Conservation (phyloP, 2,888 invertebrate species). For the Cyclophora albipunctata region DNA sequence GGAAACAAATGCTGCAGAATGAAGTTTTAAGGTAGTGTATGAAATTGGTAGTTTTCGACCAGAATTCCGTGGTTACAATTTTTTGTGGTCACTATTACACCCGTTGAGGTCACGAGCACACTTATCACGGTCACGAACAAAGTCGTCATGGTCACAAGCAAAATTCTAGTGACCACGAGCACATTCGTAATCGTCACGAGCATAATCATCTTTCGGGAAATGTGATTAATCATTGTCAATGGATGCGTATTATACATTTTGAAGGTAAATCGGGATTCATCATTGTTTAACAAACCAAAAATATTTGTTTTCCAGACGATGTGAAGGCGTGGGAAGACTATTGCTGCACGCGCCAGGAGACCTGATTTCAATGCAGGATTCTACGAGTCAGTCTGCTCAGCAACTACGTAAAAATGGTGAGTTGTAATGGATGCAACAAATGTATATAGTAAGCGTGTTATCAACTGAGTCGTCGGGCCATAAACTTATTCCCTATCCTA, state of each 20-base stretch:
- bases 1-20: conserved; percentile 75
- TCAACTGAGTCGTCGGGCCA: too few species aligned
- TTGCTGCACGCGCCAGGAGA: conserved; percentile 88
- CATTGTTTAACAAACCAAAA: too few species aligned
- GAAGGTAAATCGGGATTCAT: too few species aligned
- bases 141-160: background rate
- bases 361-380: conserved; percentile 83
- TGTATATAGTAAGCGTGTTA: too few species aligned
- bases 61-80: background rate
- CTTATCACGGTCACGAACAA: background rate
- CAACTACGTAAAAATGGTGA: conserved; percentile 57
- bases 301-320: conserved; percentile 66
- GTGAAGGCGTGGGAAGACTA: conserved; percentile 89
- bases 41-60: background rate
- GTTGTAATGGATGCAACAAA: background rate
- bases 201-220: too few species aligned
- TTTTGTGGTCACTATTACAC: too few species aligned
- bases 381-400: conserved; percentile 59
- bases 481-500: too few species aligned
- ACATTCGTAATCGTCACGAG: too few species aligned
- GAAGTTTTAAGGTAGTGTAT: conserved; percentile 72
- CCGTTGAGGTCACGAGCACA: background rate
- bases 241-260: too few species aligned
- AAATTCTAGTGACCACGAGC: background rate
- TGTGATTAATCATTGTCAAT: too few species aligned